Base-by-base conservation (phyloP, 2,888 invertebrate genomes). In the Eristalinus aeneus region DNA sequence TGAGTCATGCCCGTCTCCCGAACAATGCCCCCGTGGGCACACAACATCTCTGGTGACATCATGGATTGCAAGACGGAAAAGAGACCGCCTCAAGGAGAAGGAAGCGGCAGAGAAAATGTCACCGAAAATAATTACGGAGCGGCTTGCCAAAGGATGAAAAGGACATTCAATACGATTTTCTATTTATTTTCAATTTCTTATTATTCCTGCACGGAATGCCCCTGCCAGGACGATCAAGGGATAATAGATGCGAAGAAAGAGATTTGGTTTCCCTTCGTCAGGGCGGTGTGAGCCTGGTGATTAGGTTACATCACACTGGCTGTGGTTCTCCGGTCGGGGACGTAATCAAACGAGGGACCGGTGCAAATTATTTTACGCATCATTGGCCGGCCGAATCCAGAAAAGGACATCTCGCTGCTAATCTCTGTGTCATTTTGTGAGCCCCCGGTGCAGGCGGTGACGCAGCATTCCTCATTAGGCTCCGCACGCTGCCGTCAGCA, bases 81-180 rank as follows among this genome's bases (percentile, higher is more conserved):
- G 46, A 72, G 65, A 53, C n/a, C 39, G 12, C 12, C 39, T 12
- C 12, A 2, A n/a, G 39, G 39, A 64, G 6, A 65, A 71, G 27
- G 32, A 64, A 60, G 39, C 39, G 64, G 36, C 36, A 71, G 34
- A 61, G 39, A 68, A 72, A 72, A 67, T 76, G 72, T 80, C 75
- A 85, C 80, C 80, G 64, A 67, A 46, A 39, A 69, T 85, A 85
- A 85, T 85, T 85, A 85, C 76, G 75, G 76, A 71, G 71, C 81
- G 71, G 71, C 74, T 74, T 83, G 75, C 72, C 63, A 63, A 76
- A 75, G 75, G 79, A 74, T n/a, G 22, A 79, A 84, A 81, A 81
- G 76, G 85, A 85, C 85, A 85, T 85, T 81, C 85, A 81, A 85
- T 85, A 85, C 85, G 81, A 64, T 85, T 85, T 85, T 76, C 85